Evolutionary conservation across 1,140 invertebrate genomes (phyloP).

Genomic region (Heliothis virescens): DNA sequence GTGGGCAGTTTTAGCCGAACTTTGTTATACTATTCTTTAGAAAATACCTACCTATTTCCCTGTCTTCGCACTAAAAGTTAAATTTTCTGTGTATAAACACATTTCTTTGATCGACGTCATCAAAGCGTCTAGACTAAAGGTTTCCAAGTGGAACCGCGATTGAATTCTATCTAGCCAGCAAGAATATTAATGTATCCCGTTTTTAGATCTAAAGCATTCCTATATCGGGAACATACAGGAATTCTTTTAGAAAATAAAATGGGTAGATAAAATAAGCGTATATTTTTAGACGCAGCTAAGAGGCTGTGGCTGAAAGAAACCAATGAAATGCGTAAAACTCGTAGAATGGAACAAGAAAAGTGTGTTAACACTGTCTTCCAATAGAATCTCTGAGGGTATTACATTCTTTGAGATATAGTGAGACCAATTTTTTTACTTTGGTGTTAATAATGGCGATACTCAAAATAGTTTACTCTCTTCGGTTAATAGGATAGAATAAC

Average conservation of each 20-base stretch:
- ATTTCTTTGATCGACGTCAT: constrained; percentile 17
- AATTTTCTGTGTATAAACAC: constrained; percentile 5
- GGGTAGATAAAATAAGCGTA: neutral
- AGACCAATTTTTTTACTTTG: too few relatives aligned
- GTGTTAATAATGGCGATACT: too few relatives aligned
- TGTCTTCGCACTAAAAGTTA: neutral
- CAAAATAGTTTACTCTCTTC: too few relatives aligned
- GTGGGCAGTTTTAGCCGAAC: too few relatives aligned
- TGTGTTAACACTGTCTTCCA: constrained; percentile 5
- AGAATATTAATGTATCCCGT: constrained; percentile 15
- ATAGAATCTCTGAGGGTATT: constrained; percentile 1
- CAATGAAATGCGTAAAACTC: neutral
- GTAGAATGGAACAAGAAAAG: neutral
- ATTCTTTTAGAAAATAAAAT: neutral
- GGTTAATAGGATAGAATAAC: neutral
- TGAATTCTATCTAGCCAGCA: neutral
- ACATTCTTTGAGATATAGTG: neutral
- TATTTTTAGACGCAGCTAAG: too few relatives aligned
- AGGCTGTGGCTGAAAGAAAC: neutral
- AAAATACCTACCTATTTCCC: neutral
- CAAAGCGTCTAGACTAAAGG: neutral
- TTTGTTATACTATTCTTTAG: too few relatives aligned
- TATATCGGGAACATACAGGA: too few relatives aligned
- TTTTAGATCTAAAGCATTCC: neutral
- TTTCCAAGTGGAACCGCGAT: neutral